Base-by-base conservation (phyloP, 2,113 vertebrate genomes). In the Cygnus buccinator region DNA sequence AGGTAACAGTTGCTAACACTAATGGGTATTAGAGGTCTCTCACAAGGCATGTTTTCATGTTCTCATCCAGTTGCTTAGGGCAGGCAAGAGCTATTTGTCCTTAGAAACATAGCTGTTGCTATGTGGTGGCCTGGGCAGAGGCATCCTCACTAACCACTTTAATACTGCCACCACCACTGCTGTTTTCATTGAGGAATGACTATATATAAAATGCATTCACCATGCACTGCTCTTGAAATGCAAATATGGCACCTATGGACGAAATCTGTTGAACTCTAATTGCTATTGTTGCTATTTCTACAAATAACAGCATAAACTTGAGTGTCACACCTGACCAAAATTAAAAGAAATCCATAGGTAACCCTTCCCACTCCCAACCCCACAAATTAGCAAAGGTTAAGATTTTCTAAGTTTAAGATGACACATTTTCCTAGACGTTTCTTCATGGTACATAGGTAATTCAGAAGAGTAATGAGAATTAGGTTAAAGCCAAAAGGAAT, bases 1-100 rank as follows among this genome's bases (percentile, higher is more conserved):
- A 98, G 98, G 98, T 98, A 98, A 98, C 98, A 98, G 98, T 98
- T 98, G 98, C 98, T 98, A 98, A 98, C 98, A 96, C 98, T 99
- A 99, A 99, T 99, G 99, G 99, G 98, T 98, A 98, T 98, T 97
- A 98, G 98, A 97, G 97, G 93, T 97, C 98, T 98, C 91, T 94
- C 93, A 92, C 62, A 68, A 97, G 98, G 97, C 97, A 92, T 97
- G 98, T 98, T 98, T 98, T 98, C 98, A 98, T 98, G 97, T 96
- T 97, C 97, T 95, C 85, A 82, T 97, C 59, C 71, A 96, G 97
- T 98, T 98, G 98, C 98, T 98, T 86, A 96, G 98, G 98, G 97
- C 97, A 91, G 96, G 94, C 96, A 97, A 94, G 90, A 97, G 97
- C 94, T 95, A 97, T 98, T 97, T 98, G 97, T 97, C 98, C 98